Conservation (phyloP, 2,797 vertebrate species). For the Cygnus olor region DNA sequence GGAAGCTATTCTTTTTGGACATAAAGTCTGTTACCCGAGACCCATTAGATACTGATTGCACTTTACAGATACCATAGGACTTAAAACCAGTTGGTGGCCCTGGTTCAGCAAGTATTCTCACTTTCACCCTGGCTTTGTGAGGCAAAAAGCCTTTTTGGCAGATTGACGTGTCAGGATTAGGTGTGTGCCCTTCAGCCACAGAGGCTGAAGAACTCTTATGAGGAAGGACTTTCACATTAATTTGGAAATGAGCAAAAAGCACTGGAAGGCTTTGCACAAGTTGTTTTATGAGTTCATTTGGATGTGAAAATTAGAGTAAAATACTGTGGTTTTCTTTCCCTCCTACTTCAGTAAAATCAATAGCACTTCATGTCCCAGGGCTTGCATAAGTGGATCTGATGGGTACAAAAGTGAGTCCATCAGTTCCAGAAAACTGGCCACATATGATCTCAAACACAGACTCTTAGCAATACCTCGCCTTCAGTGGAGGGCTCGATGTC, state of each 20-base stretch:
- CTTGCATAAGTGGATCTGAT: background rate
- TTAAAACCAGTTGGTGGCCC: background rate
- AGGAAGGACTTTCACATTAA: background rate
- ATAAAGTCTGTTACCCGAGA: background rate
- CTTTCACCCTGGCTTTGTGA: background rate
- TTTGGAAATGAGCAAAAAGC: background rate
- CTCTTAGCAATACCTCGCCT: constrained; percentile 83
- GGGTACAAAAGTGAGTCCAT: background rate
- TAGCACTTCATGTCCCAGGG: background rate
- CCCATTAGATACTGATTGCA: background rate
- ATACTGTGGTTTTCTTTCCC: background rate
- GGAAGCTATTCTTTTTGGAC: background rate
- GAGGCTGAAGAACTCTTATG: background rate
- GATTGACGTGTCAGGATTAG: background rate
- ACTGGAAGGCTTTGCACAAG: background rate
- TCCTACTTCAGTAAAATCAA: background rate
- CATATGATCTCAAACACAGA: background rate
- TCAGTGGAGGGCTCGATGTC: constrained; percentile 87
- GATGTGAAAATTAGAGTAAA: background rate
- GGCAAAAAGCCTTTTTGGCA: background rate
- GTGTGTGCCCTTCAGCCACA: background rate
- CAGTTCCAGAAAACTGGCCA: background rate
- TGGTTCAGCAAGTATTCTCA: background rate
- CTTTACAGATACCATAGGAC: background rate
- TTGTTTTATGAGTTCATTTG: background rate